These are phyloP conservation scores for Onychostoma macrolepis DNA, from an alignment of 2,113 vertebrate genomes.

Conservation along the genomic window DNA sequence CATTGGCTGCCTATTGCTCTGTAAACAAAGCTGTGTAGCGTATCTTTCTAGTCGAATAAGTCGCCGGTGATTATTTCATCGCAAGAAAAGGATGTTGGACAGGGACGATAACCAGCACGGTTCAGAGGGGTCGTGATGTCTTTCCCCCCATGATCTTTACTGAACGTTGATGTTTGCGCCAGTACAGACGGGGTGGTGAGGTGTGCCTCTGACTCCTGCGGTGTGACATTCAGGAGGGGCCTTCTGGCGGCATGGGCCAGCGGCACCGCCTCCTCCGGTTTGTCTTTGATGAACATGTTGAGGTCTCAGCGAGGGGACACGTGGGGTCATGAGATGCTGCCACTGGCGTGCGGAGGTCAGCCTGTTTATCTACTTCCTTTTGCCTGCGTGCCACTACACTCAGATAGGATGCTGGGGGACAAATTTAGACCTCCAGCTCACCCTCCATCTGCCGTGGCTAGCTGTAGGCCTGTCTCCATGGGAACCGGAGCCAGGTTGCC, in stretches of 20 bases:
- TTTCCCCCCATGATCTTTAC: slow-evolving; percentile 34
- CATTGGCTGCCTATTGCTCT: neutral
- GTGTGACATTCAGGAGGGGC: slow-evolving; percentile 54
- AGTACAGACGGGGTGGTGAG: slow-evolving; percentile 43
- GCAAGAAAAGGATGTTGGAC: neutral
- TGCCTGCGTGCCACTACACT: slow-evolving; percentile 74
- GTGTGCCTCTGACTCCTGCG: slow-evolving; percentile 46
- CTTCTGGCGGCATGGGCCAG: slow-evolving; percentile 22
- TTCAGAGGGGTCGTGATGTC: slow-evolving; percentile 48
- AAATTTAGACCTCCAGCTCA: slow-evolving; percentile 83
- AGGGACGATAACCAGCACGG: slow-evolving; percentile 14
- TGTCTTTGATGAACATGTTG: slow-evolving; percentile 58
- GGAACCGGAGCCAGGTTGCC: slow-evolving; percentile 77
- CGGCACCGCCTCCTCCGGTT: slow-evolving; percentile 24
- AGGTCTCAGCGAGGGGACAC: slow-evolving; percentile 62
- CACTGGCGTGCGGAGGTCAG: slow-evolving; percentile 59
- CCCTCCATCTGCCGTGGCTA: slow-evolving; percentile 82
- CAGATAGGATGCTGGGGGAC: slow-evolving; percentile 81
- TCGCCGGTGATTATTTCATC: neutral
- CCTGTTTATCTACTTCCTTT: slow-evolving; percentile 75
- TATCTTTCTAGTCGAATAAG: neutral
- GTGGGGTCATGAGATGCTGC: slow-evolving; percentile 61
- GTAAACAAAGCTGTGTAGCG: neutral
- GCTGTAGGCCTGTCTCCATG: slow-evolving; percentile 82
- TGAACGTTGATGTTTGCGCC: slow-evolving; percentile 37